phyloP scores from a whole-genome alignment of 2,113 vertebrate genomes.

The Delphinus delphis region DNA sequence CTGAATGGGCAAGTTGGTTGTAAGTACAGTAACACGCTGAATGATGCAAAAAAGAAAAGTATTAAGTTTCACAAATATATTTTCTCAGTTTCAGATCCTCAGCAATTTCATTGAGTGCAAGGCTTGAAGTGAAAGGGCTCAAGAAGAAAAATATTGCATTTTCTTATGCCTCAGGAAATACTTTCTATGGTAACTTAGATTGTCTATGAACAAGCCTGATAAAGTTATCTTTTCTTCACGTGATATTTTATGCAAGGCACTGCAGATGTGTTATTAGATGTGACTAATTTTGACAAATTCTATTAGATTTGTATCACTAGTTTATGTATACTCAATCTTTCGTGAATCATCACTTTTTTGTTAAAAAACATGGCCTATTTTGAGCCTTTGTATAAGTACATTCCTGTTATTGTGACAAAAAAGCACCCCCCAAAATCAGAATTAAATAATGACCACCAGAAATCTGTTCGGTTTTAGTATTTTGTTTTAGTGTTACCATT shows the following conservation, averaged over 20 bases:
- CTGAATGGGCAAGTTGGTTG: conserved; percentile 69
- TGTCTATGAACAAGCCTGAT: conserved; percentile 87
- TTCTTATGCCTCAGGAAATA: conserved; percentile 94
- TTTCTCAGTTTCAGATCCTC: conserved; percentile 88
- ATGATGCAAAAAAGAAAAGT: conserved; percentile 79
- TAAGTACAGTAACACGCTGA: conserved; percentile 70
- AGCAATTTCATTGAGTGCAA: conserved; percentile 85
- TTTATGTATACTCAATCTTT: conserved; percentile 92
- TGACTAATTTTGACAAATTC: conserved; percentile 91
- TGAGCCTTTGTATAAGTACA: conserved; percentile 84
- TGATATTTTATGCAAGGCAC: conserved; percentile 90
- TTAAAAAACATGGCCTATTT: conserved; percentile 86
- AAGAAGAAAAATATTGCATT: conserved; percentile 88
- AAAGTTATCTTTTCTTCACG: conserved; percentile 90
- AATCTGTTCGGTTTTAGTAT: conserved; percentile 83
- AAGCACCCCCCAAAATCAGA: conserved; percentile 70
- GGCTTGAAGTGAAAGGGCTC: conserved; percentile 87
- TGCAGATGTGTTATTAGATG: conserved; percentile 88
- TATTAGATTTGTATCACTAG: conserved; percentile 93
- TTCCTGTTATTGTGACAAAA: conserved; percentile 85
- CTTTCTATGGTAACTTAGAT: conserved; percentile 90
- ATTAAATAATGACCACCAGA: conserved; percentile 86
- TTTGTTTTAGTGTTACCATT: conserved; percentile 87
- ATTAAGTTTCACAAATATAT: conserved; percentile 82
- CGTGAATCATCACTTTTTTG: conserved; percentile 86